Evolutionary conservation across 2,888 invertebrate species (phyloP).

Genomic region (Acanthoscelides obtectus): DNA sequence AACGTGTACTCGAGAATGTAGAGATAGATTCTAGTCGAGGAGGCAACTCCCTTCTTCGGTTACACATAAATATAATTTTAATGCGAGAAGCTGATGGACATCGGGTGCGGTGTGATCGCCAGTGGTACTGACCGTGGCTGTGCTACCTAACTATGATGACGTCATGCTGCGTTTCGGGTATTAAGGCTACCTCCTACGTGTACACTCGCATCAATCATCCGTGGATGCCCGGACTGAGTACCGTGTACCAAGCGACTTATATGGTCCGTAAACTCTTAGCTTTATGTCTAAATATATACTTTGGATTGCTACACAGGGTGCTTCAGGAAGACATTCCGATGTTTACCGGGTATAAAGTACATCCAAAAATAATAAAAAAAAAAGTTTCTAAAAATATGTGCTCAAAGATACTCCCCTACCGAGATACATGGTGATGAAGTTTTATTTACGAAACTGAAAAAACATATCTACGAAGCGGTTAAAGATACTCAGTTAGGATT

Average conservation of each 20-base stretch:
- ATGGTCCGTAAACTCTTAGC: slow-evolving; percentile 1
- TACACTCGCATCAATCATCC: slow-evolving; percentile 32
- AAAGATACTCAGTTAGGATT: no score
- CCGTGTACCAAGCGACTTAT: background rate
- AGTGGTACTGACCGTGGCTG: slow-evolving; percentile 42
- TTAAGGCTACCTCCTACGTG: slow-evolving; percentile 37
- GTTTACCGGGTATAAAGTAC: no score
- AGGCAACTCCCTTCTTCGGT: background rate
- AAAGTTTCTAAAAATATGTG: no score
- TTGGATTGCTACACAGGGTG: background rate
- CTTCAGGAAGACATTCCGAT: no score
- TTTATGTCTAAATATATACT: background rate
- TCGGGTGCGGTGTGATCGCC: slow-evolving; percentile 19
- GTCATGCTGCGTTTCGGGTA: slow-evolving; percentile 37
- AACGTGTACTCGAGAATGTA: no score
- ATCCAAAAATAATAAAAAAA: no score
- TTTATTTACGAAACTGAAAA: no score
- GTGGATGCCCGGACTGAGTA: background rate
- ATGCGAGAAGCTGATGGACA: background rate
- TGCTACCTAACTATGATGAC: slow-evolving; percentile 43
- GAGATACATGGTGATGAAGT: no score
- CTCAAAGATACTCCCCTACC: no score
- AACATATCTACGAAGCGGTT: no score
- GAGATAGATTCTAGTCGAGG: background rate
- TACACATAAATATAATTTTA: background rate